phyloP scores from a whole-genome alignment of 2,888 invertebrate genomes.

The Mesorhabditis belari region DNA sequence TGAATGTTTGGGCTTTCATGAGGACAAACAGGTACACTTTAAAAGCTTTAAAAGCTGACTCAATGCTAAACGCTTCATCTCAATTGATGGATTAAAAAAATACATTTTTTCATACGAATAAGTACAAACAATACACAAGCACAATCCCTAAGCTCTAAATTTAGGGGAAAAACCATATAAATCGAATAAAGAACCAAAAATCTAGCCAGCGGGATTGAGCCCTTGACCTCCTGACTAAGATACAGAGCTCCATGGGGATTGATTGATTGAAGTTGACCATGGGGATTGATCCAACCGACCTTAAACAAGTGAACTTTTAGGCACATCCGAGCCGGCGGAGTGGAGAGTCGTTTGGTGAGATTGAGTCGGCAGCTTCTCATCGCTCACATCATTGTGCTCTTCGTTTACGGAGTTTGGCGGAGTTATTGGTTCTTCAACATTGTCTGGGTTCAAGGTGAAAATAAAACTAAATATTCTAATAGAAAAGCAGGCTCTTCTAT shows the following conservation, averaged over 20 bases:
- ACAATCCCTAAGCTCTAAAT: not conserved
- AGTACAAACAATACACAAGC: not conserved
- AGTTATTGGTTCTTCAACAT: constrained; percentile 44
- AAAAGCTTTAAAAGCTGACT: not conserved
- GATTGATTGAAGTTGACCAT: no score
- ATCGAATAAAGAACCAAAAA: not conserved
- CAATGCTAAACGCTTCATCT: not conserved
- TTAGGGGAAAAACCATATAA: not conserved
- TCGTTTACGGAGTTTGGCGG: constrained; percentile 45
- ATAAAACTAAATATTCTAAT: not conserved
- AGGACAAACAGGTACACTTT: constrained; percentile 27
- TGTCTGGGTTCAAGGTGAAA: constrained; percentile 37
- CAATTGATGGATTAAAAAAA: not conserved
- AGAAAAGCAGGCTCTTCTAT: no score
- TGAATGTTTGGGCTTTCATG: constrained; percentile 33
- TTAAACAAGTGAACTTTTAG: constrained; percentile 9
- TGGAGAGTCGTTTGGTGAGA: constrained; percentile 36
- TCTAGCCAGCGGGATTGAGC: no score
- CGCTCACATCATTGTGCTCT: constrained; percentile 44
- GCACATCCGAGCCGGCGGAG: constrained; percentile 28
- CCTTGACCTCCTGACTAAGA: no score
- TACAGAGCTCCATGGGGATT: no score
- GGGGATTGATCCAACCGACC: not conserved
- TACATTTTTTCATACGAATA: not conserved
- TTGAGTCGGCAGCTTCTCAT: constrained; percentile 40